Base-by-base conservation (phyloP, 1,140 invertebrate genomes). In the Wasmannia auropunctata region DNA sequence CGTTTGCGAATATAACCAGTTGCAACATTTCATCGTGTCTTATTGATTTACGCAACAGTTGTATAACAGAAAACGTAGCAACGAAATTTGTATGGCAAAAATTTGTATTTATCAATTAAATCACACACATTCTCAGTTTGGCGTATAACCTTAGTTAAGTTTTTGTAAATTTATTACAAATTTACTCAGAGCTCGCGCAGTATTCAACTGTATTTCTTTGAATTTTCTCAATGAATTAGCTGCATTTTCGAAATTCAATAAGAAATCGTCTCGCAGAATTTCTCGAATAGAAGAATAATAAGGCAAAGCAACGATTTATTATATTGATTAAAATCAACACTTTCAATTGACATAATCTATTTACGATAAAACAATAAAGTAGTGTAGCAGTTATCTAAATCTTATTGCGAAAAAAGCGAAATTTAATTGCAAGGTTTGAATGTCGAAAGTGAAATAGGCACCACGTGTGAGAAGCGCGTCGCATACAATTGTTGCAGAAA, bases 301-400 rank as follows among this genome's bases (percentile, higher is more conserved):
- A 62, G 25, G 43, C n/a, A 77, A 77, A 60, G 10, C 25, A 31
- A 76, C 14, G 4, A 40, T 28, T 76, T 8, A 76, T 76, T 76
- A 77, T n/a, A 22, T 16, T 31, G 5, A n/a, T 6, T 76, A 62
- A 62, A 62, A 14, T 77, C 16, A 60, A 60, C 5, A 28, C 22
- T 76, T 76, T 2, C 5, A 19, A 58, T 4, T 14, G 2, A 60
- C 6, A 51, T 8, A n/a, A 3, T 54, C 7, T 54, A 16, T 54
- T 25, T 74, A 54, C 31, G n/a, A 34, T 5, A 54, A 74, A 74
- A 54, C 37, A 34, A 51, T 14, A 28, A 72, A 51, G 3, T 14
- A 22, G 16, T 22, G 11, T n/a, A 54, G 6, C 28, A 16, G 31
- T 51, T 70, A 49, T 70, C 4, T 28, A 60, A n/a, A 43, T 43